Percentiles rank a stretch among this genome's conserved stretches.
phyloP scores from a whole-genome alignment of 1,140 invertebrate genomes.

The Phenacoccus solenopsis region DNA sequence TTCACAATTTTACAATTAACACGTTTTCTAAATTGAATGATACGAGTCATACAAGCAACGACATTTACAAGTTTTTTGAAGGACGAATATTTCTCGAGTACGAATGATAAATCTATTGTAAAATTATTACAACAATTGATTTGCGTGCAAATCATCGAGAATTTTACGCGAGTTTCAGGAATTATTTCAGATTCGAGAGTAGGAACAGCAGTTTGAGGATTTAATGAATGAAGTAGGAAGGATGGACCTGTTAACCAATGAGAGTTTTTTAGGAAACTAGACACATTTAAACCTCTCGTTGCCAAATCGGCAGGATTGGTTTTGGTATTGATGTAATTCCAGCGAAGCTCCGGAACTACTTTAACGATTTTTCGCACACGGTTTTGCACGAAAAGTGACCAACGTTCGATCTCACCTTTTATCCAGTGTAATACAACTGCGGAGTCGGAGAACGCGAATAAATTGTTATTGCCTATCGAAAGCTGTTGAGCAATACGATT shows the following conservation, averaged over 20 bases:
- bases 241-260: background rate
- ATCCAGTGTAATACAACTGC: slow-evolving; percentile 26
- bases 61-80: no score
- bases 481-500: background rate
- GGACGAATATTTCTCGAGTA: no score
- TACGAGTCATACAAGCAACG: no score
- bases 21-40: no score
- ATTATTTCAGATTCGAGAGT: background rate
- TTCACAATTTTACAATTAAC: no score
- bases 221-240: background rate
- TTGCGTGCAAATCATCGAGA: background rate
- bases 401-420: slow-evolving; percentile 12
- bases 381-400: slow-evolving; percentile 26
- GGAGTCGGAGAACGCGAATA: slow-evolving; percentile 25
- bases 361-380: slow-evolving; percentile 17
- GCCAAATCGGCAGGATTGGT: slow-evolving; percentile 24
- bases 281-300: slow-evolving; percentile 19
- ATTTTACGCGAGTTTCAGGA: no score
- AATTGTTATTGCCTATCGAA: background rate
- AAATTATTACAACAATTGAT: background rate
- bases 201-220: no score
- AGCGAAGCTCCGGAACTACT: background rate
- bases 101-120: background rate
- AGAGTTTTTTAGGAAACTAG: background rate
- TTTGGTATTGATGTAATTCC: slow-evolving; percentile 21